phyloP scores from a whole-genome alignment of 2,797 vertebrate species.

The Coregonus ussuriensis region DNA sequence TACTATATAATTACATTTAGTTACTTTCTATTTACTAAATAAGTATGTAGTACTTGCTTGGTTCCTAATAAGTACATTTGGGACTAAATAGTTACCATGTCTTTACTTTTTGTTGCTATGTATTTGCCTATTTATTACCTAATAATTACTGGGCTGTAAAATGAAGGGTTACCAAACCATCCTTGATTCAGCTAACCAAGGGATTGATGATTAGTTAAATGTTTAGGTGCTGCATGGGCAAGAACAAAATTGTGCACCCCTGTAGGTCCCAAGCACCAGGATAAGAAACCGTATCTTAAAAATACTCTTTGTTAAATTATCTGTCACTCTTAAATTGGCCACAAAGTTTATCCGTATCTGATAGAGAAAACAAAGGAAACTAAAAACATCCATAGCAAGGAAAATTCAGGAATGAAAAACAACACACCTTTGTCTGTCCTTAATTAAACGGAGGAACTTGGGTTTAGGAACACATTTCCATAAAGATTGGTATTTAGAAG shows the following conservation, averaged over 20 bases:
- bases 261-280: background rate
- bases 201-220: background rate
- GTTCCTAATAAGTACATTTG: too few relatives aligned
- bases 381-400: background rate
- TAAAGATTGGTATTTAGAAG: constrained; percentile 43
- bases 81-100: too few relatives aligned
- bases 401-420: constrained; percentile 17
- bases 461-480: constrained; percentile 34
- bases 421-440: constrained; percentile 13
- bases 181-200: too few relatives aligned
- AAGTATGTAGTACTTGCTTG: too few relatives aligned
- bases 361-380: background rate
- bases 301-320: background rate
- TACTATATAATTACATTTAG: too few relatives aligned
- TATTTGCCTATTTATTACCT: too few relatives aligned
- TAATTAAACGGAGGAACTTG: constrained; percentile 30
- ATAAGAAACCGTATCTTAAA: background rate
- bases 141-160: too few relatives aligned
- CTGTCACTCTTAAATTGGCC: background rate
- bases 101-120: too few relatives aligned
- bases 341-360: constrained; percentile 2
- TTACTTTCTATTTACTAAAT: too few relatives aligned
- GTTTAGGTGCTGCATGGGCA: background rate
- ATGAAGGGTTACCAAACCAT: too few relatives aligned
- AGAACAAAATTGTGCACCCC: background rate